Base-by-base conservation (phyloP, 2,113 vertebrate genomes). In the Antechinus stuartii region DNA sequence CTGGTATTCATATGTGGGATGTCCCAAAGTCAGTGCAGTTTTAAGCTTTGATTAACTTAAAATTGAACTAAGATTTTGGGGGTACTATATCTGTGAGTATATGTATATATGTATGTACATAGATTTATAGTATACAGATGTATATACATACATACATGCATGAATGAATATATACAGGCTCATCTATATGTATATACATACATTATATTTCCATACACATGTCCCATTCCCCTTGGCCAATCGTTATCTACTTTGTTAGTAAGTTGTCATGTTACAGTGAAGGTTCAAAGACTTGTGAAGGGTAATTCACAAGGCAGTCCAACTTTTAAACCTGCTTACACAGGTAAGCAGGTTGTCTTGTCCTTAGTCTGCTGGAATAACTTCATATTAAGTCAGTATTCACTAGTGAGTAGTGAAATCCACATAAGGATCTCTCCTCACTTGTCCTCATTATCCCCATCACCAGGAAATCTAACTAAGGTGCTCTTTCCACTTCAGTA, bases 331-430 rank as follows among this genome's bases (percentile, higher is more conserved):
- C 16, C 10, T 84, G 16, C 16, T n/a, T 84, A 84, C 68, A 84
- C 35, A 8, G n/a, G 35, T 49, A 49, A 49, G 4, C 49, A 49
- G 49, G 49, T 49, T 76, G 68, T 42, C 68, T 42, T 84, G 68
- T 42, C 19, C 68, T 42, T 22, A 84, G 68, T 42, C 7, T 22
- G n/a, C 92, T 97, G 27, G 30, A 91, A 95, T 91, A 93, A 90
- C 91, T 96, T 96, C 95, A 92, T 55, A 46, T 97, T 91, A 94
- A 11, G 84, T 89, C 54, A 94, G 92, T 96, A 92, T 47, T 94
- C 92, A 95, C 90, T 92, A 56, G 96, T 96, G 92, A 95, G 68
- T 68, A 14, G 57, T 68, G 91, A 96, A 42, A 93, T 94, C 76
- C 93, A 53, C 56, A 68, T 89, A 94, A 54, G 94, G 35, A 94